phyloP scores from a whole-genome alignment of 2,113 vertebrate species.

The Callipepla squamata region DNA sequence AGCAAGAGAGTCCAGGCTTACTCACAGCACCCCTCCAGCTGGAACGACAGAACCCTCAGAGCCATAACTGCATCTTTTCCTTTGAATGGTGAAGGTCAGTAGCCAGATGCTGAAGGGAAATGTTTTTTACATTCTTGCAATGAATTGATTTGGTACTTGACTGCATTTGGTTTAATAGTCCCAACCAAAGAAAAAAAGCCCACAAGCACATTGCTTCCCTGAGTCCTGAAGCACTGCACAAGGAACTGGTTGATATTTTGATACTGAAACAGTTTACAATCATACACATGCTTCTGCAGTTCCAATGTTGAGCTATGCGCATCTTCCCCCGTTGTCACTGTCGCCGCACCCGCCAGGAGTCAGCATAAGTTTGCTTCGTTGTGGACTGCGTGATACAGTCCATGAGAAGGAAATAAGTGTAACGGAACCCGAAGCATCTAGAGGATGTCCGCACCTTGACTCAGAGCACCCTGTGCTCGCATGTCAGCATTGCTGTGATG shows the following conservation, averaged over 20 bases:
- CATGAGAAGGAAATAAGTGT: neutral
- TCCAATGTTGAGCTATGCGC: neutral
- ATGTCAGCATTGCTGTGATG: too few relatives aligned
- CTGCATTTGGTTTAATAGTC: neutral
- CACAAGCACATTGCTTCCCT: too few relatives aligned
- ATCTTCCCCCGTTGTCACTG: slow-evolving; percentile 17
- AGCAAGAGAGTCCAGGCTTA: neutral
- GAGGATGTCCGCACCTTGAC: neutral
- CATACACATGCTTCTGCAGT: slow-evolving; percentile 51
- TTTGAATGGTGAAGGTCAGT: neutral
- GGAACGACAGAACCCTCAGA: neutral
- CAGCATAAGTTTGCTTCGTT: neutral
- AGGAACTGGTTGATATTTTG: slow-evolving; percentile 3
- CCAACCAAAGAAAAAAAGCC: neutral
- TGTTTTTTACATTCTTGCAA: neutral
- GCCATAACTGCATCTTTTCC: neutral
- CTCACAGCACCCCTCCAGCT: neutral
- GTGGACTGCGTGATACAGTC: neutral
- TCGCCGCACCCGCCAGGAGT: neutral
- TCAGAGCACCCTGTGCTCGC: neutral
- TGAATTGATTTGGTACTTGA: neutral
- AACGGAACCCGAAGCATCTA: neutral
- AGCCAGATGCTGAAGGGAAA: neutral
- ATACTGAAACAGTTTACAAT: slow-evolving; percentile 35
- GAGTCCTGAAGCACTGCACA: slow-evolving; percentile 10